phyloP scores from a whole-genome alignment of 2,888 invertebrate genomes.

The Protonemura montana region DNA sequence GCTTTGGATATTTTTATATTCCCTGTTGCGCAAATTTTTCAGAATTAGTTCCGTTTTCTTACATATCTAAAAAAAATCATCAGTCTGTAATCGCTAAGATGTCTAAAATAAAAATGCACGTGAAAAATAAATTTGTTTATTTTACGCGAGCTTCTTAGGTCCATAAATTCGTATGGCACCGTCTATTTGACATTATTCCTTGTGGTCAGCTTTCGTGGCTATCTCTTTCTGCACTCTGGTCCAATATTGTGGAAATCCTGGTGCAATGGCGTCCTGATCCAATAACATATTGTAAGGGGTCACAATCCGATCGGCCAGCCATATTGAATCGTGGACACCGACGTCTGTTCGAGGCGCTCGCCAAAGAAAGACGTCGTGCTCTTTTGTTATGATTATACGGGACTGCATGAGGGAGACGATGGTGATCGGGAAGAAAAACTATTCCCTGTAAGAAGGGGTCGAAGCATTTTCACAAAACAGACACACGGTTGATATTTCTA shows the following conservation, averaged over 20 bases:
- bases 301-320: conserved; percentile 44
- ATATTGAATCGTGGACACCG: conserved; percentile 45
- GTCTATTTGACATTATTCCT: background rate
- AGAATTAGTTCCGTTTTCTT: too few relatives aligned
- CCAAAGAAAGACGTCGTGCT: conserved; percentile 32
- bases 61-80: too few relatives aligned
- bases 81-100: too few relatives aligned
- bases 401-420: background rate
- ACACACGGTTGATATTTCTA: background rate
- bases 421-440: background rate
- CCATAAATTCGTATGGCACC: conserved; percentile 18
- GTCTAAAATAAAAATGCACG: too few relatives aligned
- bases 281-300: conserved; percentile 50
- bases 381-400: conserved; percentile 33
- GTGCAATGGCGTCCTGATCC: conserved; percentile 46
- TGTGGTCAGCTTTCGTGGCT: conserved; percentile 31
- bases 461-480: background rate
- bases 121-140: too few relatives aligned
- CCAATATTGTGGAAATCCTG: conserved; percentile 49
- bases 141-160: background rate
- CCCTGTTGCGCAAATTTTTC: too few relatives aligned
- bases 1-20: too few relatives aligned
- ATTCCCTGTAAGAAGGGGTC: background rate
- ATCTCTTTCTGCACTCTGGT: conserved; percentile 46
- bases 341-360: conserved; percentile 38